Evolutionary conservation across 1,140 invertebrate genomes (phyloP).

Genomic region (Conus betulinus): DNA sequence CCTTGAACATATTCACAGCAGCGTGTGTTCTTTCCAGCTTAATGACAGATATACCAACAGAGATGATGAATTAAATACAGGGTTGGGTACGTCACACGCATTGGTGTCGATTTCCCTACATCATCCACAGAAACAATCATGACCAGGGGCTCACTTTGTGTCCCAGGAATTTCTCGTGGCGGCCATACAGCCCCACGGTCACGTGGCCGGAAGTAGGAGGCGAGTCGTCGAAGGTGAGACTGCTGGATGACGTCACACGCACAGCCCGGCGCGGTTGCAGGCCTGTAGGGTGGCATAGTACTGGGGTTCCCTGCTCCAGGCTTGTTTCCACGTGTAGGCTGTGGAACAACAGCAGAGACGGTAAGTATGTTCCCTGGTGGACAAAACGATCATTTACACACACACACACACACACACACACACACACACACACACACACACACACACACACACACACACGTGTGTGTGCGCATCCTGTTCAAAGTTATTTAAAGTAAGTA

Average conservation of each 20-base stretch:
- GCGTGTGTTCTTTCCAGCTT: no score
- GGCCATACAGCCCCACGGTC: constrained; percentile 20
- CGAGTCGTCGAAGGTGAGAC: constrained; percentile 50
- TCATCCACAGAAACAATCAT: no score
- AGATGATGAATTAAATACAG: no score
- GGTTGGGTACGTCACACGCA: no score
- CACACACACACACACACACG: no score
- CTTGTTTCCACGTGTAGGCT: constrained; percentile 30
- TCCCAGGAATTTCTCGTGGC: constrained; percentile 39
- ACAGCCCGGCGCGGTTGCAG: constrained; percentile 49
- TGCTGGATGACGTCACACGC: constrained; percentile 45
- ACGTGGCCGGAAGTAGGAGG: constrained; percentile 51
- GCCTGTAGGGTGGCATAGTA: constrained; percentile 50
- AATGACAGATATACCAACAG: no score
- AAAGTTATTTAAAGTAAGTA: no score
- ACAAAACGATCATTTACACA: background rate
- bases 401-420: background rate
- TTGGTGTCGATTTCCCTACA: no score
- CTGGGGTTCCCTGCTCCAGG: constrained; percentile 34
- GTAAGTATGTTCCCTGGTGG: no score
- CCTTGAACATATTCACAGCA: no score
- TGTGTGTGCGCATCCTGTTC: no score
- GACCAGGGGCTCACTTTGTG: constrained; percentile 35
- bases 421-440: background rate
- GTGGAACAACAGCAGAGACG: background rate